Evolutionary conservation across 2,888 invertebrate genomes (phyloP), one percentile per base, ranked within the genome.

Genomic region (Coelopa pilipes): DNA sequence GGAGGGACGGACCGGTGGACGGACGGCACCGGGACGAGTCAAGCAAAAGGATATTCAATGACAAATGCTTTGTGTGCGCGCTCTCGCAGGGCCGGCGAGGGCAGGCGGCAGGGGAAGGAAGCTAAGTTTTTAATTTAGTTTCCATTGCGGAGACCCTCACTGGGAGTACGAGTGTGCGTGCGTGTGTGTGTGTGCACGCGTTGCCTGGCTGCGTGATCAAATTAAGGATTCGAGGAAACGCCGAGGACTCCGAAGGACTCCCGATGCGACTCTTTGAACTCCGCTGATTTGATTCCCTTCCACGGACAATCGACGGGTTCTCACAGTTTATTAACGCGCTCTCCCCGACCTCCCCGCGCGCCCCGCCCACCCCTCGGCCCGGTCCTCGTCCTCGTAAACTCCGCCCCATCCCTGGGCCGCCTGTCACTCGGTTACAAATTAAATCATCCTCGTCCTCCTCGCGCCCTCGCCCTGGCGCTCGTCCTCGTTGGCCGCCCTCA

Each of bases 31-130:
- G 69, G 70, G 10, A 68, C 62, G 62, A 50, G 34, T 66, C 77
- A 79, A 79, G 80, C 80, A 81, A 78, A 82, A 71, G 74, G 75
- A 66, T 72, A 71, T 59, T 70, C 67, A 75, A 75, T 74, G 70
- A 70, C 68, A 70, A 73, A 63, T 74, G 69, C 49, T 75, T 60
- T 74, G 74, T 73, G 45, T 71, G 12, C 59, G 47, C 24, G 63
- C 21, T 50, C 15, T 7, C 19, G 50, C 46, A 65, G 53, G 63
- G 66, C 55, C 34, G 47, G 65, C 17, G 66, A 34, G 69, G 63
- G 57, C 24, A 72, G 63, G 57, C 24, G 69, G 47, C n/a, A 21
- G 62, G 50, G n/a, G 62, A 53, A 68, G 68, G 68, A 50, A 67
- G 49, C 53, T 68, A 50, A 62, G 60, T 59, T 49, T 67, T 67